Evolutionary conservation across 1,140 invertebrate species (phyloP), one percentile per base, ranked within the genome.

Genomic region (Gonioctena quinquepunctata): DNA sequence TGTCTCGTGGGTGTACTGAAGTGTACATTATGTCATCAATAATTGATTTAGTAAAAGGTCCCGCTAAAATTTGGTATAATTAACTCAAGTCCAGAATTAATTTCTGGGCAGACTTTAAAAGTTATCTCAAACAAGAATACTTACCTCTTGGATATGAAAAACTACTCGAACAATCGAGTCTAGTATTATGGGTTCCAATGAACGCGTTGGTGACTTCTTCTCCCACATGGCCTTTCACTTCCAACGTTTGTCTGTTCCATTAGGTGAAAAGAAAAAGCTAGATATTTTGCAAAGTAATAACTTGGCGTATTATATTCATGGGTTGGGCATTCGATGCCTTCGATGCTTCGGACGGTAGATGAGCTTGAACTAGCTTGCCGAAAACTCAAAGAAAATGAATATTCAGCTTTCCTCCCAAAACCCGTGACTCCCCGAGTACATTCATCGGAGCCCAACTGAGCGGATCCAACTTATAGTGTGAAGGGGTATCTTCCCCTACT

Each of bases 271-370:
- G 19, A 74, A 79, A 1, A 71, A 75, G 54, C 54, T 79, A 1
- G 72, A 77, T 60, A 78, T 77, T n/a, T n/a, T 78, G 71, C 25
- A 33, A n/a, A 76, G 77, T 65, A 80, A 79, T 57, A 74, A 78
- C 6, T 26, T 72, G 5, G 77, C 78, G 19, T 76, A 62, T 22
- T 62, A 27, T 33, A 62, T 62, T 22, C 59, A 65, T 21, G 42
- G 42, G 11, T 52, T 56, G 13, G 62, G 62, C 23, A 61, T 11
- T 13, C 27, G 18, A 25, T 23, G 11, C 8, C n/a, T n/a, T n/a
- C n/a, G n/a, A n/a, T n/a, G n/a, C 25, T 56, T 6, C 11, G 25
- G 25, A 59, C 62, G 4, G 62, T 65, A 13, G 62, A 65, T 11
- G 62, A 65, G 18, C 25, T 65, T 11, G 13, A 22, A n/a, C 13